Evolutionary conservation across 2,888 invertebrate species (phyloP), one percentile per base, ranked within the genome.

Genomic region (Tethea ocularis): DNA sequence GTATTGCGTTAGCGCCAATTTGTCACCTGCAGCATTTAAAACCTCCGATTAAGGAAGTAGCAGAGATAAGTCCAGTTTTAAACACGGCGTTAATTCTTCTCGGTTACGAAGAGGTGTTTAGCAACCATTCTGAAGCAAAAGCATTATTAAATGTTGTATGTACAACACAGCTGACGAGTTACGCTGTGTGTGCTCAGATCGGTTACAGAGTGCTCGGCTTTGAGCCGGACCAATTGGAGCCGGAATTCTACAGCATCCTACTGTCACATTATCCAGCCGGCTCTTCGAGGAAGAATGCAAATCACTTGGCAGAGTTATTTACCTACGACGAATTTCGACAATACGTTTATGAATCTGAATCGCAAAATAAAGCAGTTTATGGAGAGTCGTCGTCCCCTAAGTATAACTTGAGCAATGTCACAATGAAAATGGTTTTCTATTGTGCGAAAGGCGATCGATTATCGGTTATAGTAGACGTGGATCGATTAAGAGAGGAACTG

Each of bases 1-100:
- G 91, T 65, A 85, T 93, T 59, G 89, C 92, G 0, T 26, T 82
- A 20, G 80, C 80, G 0, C 80, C 81, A 3, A 65, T 78, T n/a
- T 72, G 68, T 57, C 78, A 68, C 38, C 15, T 82, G 15, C 69
- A 71, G 13, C 67, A 80, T 20, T 59, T 66, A 11, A 24, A 51
- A 6, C 56, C n/a, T n/a, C n/a, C n/a, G n/a, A n/a, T n/a, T n/a
- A n/a, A n/a, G n/a, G n/a, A n/a, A n/a, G n/a, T n/a, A 22, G 23
- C 23, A 4, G 15, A 2, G 1, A 10, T 11, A 13, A 10, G 8
- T 23, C 22, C 20, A 7, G 4, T 7, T 6, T 20, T 51, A 7
- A 23, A 51, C 13, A 8, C 20, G 15, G 22, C 13, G 13, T 10
- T 23, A 1, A 15, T 2, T 4, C 8, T 11, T 5, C 5, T 13